Percentiles rank a stretch among this genome's conserved stretches.
Conservation (phyloP, 1,140 invertebrate species). For the Diplogasteroides magnus region DNA sequence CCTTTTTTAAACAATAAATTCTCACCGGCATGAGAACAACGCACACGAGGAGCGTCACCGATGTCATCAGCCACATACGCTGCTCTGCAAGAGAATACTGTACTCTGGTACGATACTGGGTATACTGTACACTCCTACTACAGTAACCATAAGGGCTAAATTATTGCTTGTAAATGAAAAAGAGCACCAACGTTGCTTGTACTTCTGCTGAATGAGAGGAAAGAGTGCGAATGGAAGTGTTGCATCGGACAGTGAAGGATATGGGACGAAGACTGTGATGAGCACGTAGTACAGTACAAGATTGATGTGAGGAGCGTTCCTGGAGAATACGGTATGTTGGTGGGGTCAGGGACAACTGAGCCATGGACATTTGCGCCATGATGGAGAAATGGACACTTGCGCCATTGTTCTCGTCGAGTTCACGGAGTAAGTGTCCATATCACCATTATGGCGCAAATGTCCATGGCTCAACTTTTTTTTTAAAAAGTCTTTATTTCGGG, state of each 20-base stretch:
- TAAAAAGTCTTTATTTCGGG: too few species aligned
- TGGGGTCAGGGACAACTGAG: neutral
- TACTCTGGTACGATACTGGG: too few species aligned
- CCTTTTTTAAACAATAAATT: too few species aligned
- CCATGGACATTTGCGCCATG: neutral
- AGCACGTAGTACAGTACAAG: constrained; percentile 77
- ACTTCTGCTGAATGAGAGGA: constrained; percentile 77
- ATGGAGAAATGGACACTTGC: too few species aligned
- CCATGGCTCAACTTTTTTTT: too few species aligned
- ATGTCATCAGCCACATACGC: constrained; percentile 83
- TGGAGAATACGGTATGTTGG: constrained; percentile 49
- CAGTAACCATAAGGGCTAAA: too few species aligned
- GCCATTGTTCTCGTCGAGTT: too few species aligned
- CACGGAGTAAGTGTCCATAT: too few species aligned
- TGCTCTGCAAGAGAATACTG: constrained; percentile 56
- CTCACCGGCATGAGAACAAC: constrained; percentile 77
- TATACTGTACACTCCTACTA: too few species aligned
- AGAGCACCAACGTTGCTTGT: constrained; percentile 74
- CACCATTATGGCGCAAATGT: too few species aligned
- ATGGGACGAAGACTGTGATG: constrained; percentile 87
- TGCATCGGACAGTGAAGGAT: constrained; percentile 89
- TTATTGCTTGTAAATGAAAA: neutral
- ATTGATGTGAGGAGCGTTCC: constrained; percentile 75
- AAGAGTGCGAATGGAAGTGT: constrained; percentile 82
- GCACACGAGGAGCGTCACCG: constrained; percentile 79